These are phyloP conservation scores for Tragulus kanchil DNA, from an alignment of 2,113 vertebrate species.

Conservation along the genomic window DNA sequence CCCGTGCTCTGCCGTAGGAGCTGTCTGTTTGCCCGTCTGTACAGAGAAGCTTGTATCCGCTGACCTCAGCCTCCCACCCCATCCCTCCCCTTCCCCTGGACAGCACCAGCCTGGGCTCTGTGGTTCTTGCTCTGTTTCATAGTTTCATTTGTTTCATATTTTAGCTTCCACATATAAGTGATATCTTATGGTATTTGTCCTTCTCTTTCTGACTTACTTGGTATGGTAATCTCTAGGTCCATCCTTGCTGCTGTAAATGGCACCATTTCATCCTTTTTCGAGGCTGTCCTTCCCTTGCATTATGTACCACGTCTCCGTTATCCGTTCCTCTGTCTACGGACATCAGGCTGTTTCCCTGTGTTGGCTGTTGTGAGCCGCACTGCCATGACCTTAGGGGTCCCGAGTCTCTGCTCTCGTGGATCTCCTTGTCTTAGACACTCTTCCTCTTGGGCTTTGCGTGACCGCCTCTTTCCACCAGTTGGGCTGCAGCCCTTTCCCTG, in stretches of 20 bases:
- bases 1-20: background rate
- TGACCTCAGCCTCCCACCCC: background rate
- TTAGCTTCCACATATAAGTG: background rate
- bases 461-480: background rate
- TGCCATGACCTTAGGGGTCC: too few relatives aligned
- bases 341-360: background rate
- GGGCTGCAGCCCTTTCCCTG: background rate
- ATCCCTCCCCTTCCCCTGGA: background rate
- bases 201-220: background rate
- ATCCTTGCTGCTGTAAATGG: background rate
- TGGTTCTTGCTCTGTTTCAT: background rate
- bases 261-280: background rate
- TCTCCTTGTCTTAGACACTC: background rate
- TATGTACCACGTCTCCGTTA: fast-evolving
- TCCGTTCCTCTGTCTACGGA: too few relatives aligned
- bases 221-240: background rate
- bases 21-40: background rate
- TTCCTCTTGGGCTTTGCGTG: background rate
- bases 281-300: fast-evolving
- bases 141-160: background rate
- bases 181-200: fast-evolving
- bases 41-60: background rate
- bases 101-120: background rate
- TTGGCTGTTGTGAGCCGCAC: background rate
- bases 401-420: background rate